Percentiles rank a stretch among this genome's conserved stretches.
Evolutionary conservation across 2,888 invertebrate species (phyloP).

Genomic region (Limulus polyphemus): DNA sequence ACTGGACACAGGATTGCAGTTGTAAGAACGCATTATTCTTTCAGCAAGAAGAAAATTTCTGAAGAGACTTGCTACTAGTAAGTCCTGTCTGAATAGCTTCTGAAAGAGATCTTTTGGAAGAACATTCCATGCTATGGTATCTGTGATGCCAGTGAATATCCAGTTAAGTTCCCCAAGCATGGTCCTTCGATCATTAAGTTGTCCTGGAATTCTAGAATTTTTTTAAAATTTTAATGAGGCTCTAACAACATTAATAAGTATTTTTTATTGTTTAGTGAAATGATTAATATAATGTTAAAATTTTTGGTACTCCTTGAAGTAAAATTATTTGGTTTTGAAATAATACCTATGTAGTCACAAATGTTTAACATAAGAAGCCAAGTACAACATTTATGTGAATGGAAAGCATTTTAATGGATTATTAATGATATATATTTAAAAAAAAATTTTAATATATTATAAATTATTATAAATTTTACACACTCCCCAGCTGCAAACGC

Average conservation of each 20-base stretch:
- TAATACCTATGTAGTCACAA: too few relatives aligned
- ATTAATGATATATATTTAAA: too few relatives aligned
- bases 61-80: conserved; percentile 94
- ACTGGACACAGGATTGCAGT: conserved; percentile 88
- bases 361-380: too few relatives aligned
- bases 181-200: conserved; percentile 81
- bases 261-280: background rate
- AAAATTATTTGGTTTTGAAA: too few relatives aligned
- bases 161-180: conserved; percentile 98
- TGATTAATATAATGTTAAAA: conserved; percentile 1
- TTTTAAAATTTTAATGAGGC: background rate
- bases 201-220: conserved; percentile 71
- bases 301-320: background rate
- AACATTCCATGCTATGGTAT: conserved; percentile 98
- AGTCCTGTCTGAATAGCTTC: conserved; percentile 89
- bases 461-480: too few relatives aligned
- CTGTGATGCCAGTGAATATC: conserved; percentile 99
- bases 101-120: conserved; percentile 90
- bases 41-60: conserved; percentile 94
- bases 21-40: conserved; percentile 86
- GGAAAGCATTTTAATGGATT: too few relatives aligned
- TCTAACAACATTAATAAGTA: conserved; percentile 5
- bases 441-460: too few relatives aligned
- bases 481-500: too few relatives aligned
- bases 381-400: too few relatives aligned